Conservation (phyloP, 2,888 invertebrate genomes). For the Sminthurinus aureus region DNA sequence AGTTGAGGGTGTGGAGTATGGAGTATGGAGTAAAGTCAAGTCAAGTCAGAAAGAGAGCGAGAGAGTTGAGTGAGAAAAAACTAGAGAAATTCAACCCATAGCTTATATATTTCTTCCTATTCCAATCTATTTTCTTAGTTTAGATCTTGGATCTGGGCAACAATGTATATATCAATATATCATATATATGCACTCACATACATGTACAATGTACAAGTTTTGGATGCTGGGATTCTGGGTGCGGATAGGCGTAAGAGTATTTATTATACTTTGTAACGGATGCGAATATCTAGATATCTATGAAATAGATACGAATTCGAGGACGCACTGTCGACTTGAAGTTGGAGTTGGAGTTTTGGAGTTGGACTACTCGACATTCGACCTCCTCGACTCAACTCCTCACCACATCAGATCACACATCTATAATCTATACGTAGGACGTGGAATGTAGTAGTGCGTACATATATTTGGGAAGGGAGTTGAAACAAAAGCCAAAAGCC, state of each 20-base stretch:
- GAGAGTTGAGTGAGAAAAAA: conserved; percentile 10
- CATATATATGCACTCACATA: not conserved
- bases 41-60: no score
- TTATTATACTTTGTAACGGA: not conserved
- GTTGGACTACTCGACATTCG: no score
- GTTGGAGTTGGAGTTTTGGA: no score
- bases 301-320: no score
- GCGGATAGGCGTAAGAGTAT: not conserved
- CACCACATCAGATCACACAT: no score
- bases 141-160: not conserved
- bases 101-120: not conserved
- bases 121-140: not conserved
- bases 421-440: not conserved
- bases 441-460: not conserved
- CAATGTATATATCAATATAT: no score
- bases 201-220: not conserved
- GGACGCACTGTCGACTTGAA: no score
- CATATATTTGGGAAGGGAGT: not conserved
- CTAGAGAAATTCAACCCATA: conserved; percentile 12
- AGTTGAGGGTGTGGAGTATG: no score
- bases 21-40: no score
- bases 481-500: not conserved
- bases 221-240: no score
- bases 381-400: no score
- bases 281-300: no score